Base-by-base conservation (phyloP, 2,888 invertebrate species). In the Dione juno region DNA sequence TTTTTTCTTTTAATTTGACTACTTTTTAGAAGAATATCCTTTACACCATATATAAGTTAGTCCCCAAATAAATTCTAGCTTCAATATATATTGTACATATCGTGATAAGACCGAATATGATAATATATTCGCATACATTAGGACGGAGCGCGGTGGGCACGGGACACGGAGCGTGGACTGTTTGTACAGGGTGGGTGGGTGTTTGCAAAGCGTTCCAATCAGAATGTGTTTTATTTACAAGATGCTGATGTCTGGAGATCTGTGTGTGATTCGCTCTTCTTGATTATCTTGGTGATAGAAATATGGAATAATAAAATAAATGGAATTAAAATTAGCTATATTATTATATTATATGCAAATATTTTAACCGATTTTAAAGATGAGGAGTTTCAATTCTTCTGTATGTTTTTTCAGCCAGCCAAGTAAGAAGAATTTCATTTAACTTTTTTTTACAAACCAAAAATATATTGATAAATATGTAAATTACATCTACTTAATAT, bases 221-320 rank as follows among this genome's bases (percentile, higher is more conserved):
- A 74, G 72, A 28, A 70, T 74, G 72, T 75, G 75, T 76, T 77
- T 75, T 74, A 76, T 77, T 76, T 76, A 76, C 69, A 73, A 72
- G 66, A 70, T 66, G 76, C 73, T 77, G 77, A 77, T 77, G 77
- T 76, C 71, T 72, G 75, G 35, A 35, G 40, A 28, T 10, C n/a
- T 21, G 9, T 5, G 0, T 21, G 14, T 2, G 21, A 14, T 14
- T 59, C 3, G 21, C 43, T 14, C 21, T 13, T 43, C 14, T 59
- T 41, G 21, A 13, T 59, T 43, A 28, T 43, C 14, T 16, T 41
- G 3, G 9, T 52, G 0, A 52, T 16, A 21, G 8, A 11, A 11
- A 9, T 40, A 52, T 3, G 11, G 10, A 19, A 50, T 16, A 50
- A 16, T 16, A n/a, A n/a, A n/a, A n/a, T n/a, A n/a, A n/a, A n/a